Base-by-base conservation (phyloP, 2,888 invertebrate genomes). In the Microctonus aethiopoides region DNA sequence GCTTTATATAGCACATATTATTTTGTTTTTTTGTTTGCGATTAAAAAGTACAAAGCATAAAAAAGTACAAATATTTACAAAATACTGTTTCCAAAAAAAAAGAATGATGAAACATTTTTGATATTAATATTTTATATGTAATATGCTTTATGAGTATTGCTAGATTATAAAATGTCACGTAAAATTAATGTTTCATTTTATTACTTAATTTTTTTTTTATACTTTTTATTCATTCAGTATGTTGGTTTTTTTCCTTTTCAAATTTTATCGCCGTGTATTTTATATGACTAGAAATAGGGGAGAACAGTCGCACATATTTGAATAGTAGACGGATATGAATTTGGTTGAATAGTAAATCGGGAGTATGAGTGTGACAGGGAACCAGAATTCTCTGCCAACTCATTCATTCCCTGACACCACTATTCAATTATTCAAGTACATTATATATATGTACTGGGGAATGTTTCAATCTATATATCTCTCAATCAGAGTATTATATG, bases 11-110 rank as follows among this genome's bases (percentile, higher is more conserved):
- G 74, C 79, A 78, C 75, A 78, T 79, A 77, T 76, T 75, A 76
- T 73, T 74, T 7, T 7, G 7, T 74, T 46, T 46, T 20, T 20
- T 46, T 46, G 46, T 4, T n/a, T 5, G 76, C 74, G 78, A 77
- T 79, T 76, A 68, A 74, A 77, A 79, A 79, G 78, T 80, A 79
- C 77, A 76, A 77, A 72, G 54, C 77, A 76, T 78, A 83, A 82
- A 83, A 83, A 83, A 83, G 82, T 83, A 83, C 79, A 83, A 82
- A 83, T 83, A 83, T 83, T 83, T 83, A 83, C 83, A 83, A 82
- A 83, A 82, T 82, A 80, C 78, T 78, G 70, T 76, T 78, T 75
- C 41, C 65, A 72, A 72, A 56, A 39, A 72, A 65, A 67, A 72
- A 54, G 46, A 56, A 67, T 62, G 32, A 22, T 34, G 66, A 16